These are phyloP conservation scores for Ochotona princeps DNA, from an alignment of 2,113 vertebrate species.

Conservation along the genomic window DNA sequence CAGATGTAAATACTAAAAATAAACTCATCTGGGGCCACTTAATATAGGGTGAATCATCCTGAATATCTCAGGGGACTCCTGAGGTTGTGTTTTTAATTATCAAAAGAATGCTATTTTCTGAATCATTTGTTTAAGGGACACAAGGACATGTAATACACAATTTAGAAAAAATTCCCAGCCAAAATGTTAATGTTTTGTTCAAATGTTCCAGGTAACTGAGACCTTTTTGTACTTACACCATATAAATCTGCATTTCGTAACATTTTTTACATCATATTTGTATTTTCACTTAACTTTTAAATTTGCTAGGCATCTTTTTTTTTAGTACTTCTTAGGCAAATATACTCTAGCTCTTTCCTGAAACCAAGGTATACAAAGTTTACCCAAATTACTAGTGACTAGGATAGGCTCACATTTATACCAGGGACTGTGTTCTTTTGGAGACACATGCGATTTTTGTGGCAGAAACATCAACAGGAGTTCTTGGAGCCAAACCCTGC, in stretches of 20 bases:
- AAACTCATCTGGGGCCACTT: background rate
- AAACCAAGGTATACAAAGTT: background rate
- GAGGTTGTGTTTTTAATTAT: background rate
- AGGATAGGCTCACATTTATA: background rate
- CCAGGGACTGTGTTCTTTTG: background rate
- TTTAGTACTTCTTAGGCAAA: background rate
- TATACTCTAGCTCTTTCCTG: background rate
- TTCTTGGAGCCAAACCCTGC: no score
- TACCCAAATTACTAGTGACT: background rate
- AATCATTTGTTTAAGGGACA: background rate
- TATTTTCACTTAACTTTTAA: background rate
- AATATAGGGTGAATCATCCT: background rate
- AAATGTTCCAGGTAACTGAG: background rate
- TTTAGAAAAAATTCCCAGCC: background rate
- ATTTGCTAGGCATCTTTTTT: background rate
- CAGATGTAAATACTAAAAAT: background rate
- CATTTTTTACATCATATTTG: background rate
- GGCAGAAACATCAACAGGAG: no score
- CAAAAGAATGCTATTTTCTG: background rate
- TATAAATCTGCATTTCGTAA: background rate
- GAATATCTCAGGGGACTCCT: background rate
- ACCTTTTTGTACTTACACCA: background rate
- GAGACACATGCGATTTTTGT: background rate
- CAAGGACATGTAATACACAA: background rate
- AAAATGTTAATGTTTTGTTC: background rate